Conservation (phyloP, 2,888 invertebrate genomes). For the Aleiodes alternator region DNA sequence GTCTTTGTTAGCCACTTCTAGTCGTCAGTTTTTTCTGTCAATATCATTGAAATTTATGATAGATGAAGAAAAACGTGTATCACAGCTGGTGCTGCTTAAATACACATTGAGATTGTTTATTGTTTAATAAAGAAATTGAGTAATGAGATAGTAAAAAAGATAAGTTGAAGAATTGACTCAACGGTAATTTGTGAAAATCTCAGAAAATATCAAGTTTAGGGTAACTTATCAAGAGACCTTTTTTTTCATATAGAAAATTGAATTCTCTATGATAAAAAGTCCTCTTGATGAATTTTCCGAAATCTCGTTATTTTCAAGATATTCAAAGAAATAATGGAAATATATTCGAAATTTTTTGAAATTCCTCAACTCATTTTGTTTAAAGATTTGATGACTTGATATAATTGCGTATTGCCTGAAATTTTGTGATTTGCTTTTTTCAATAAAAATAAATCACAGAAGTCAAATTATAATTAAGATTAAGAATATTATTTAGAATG, state of each 20-base stretch:
- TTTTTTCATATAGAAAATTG: too few relatives aligned
- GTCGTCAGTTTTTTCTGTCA: slow-evolving; percentile 38
- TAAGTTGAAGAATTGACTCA: too few relatives aligned
- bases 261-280: background rate
- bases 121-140: background rate
- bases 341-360: too few relatives aligned
- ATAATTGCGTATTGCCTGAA: too few relatives aligned
- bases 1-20: slow-evolving; percentile 36
- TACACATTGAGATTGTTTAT: slow-evolving; percentile 24
- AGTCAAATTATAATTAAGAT: background rate
- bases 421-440: too few relatives aligned
- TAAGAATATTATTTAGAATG: slow-evolving; percentile 11
- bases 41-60: slow-evolving; percentile 17
- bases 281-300: background rate
- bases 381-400: too few relatives aligned
- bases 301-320: too few relatives aligned
- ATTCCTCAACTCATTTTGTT: too few relatives aligned
- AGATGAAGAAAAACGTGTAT: slow-evolving; percentile 16
- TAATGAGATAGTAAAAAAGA: background rate
- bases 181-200: too few relatives aligned
- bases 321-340: background rate
- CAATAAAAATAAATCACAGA: background rate
- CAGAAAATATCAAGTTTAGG: background rate
- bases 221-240: too few relatives aligned
- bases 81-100: slow-evolving; percentile 42